A percentile compares a stretch with the other conserved stretches of the same genome.
phyloP scores from a whole-genome alignment of 2,113 vertebrate genomes.

The Phyllostomus hastatus region DNA sequence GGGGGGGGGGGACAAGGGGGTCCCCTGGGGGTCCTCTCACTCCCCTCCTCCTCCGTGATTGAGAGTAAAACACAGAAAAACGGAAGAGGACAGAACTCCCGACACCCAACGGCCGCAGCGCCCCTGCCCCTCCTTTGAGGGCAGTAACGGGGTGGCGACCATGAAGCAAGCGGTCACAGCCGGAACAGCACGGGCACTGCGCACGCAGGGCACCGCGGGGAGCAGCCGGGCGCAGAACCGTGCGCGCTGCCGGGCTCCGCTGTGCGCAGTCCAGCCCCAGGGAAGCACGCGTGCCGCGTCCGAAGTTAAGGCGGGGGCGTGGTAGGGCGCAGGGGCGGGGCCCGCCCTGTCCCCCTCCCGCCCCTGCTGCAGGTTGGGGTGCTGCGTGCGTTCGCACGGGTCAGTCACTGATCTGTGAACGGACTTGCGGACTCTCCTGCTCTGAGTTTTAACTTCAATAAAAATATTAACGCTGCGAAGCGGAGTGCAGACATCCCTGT shows the following conservation, averaged over 20 bases:
- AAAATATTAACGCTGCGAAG: too few relatives aligned
- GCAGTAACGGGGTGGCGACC: too few relatives aligned
- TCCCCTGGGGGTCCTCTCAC: not conserved
- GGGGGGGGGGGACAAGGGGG: not conserved
- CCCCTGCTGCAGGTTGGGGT: accelerated
- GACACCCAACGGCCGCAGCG: not conserved
- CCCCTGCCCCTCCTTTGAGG: not conserved
- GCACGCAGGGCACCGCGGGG: accelerated
- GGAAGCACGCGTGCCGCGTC: accelerated
- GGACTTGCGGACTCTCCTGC: accelerated
- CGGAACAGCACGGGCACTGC: accelerated
- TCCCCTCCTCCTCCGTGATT: not conserved
- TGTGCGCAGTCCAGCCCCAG: too few relatives aligned
- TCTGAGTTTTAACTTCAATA: not conserved
- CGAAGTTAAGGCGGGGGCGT: accelerated
- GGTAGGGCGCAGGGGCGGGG: too few relatives aligned
- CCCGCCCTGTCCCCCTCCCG: accelerated
- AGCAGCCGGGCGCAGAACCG: too few relatives aligned
- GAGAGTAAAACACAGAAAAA: not conserved
- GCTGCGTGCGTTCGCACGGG: accelerated
- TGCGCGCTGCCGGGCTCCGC: too few relatives aligned
- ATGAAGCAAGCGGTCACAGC: too few relatives aligned
- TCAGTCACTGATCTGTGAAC: not conserved
- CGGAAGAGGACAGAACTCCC: not conserved
- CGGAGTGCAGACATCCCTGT: not conserved